phyloP scores from a whole-genome alignment of 2,888 invertebrate species.

The Venustoraphidia nigricollis region DNA sequence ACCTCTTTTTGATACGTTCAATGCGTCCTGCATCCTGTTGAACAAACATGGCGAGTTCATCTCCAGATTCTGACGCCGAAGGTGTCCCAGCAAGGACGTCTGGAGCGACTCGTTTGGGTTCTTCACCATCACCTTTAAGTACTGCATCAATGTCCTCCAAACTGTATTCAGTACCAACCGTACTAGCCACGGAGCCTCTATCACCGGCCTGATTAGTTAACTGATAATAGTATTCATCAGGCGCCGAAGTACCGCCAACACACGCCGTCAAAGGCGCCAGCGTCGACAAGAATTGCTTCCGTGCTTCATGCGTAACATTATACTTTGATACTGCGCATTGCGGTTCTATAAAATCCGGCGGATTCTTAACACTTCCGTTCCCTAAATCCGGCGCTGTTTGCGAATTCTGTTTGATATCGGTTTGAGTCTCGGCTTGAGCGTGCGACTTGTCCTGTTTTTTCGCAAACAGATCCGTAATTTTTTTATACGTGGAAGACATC shows the following conservation, averaged over 20 bases:
- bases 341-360: conserved; percentile 14
- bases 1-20: conserved; percentile 64
- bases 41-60: conserved; percentile 71
- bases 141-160: conserved; percentile 46
- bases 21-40: conserved; percentile 71
- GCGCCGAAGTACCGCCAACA: conserved; percentile 37
- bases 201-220: conserved; percentile 35
- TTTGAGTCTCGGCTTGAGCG: conserved; percentile 12
- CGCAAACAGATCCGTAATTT: conserved; percentile 43
- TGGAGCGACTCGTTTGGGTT: conserved; percentile 45
- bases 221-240: conserved; percentile 43
- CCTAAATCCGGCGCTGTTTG: conserved; percentile 37
- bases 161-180: conserved; percentile 51
- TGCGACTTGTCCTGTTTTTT: conserved; percentile 20
- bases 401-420: conserved; percentile 12
- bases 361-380: conserved; percentile 29
- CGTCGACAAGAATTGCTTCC: conserved; percentile 64
- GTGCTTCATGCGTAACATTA: conserved; percentile 34
- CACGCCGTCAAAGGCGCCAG: conserved; percentile 66
- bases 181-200: conserved; percentile 42
- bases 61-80: conserved; percentile 33
- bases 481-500: conserved; percentile 47
- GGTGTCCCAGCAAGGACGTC: conserved; percentile 69
- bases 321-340: conserved; percentile 5
- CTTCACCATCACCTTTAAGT: conserved; percentile 32